phyloP scores from a whole-genome alignment of 2,888 invertebrate genomes.

The Carcina quercana region DNA sequence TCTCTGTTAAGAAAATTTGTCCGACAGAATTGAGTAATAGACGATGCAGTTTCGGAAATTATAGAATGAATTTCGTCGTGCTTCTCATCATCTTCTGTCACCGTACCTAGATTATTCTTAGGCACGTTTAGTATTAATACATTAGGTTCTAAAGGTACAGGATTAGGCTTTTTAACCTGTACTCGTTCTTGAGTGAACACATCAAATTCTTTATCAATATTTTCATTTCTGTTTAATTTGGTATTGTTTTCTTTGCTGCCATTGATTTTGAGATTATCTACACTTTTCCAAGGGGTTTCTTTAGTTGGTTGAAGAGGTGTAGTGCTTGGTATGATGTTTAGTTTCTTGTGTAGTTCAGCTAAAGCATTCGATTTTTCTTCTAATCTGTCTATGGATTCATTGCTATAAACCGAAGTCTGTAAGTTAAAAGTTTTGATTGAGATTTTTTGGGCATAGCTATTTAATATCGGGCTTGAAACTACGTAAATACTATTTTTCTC shows the following conservation, averaged over 20 bases:
- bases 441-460: no score
- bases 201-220: conserved; percentile 65
- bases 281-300: conserved; percentile 37
- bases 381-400: conserved; percentile 44
- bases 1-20: conserved; percentile 17
- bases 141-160: conserved; percentile 42
- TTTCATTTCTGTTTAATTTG: conserved; percentile 17
- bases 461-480: no score
- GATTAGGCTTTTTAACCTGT: conserved; percentile 30
- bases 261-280: conserved; percentile 30
- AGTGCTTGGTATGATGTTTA: conserved; percentile 35
- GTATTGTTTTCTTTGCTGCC: not conserved
- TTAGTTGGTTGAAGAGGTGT: conserved; percentile 57
- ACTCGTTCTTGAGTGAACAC: conserved; percentile 61
- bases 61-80: conserved; percentile 35
- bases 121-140: conserved; percentile 39
- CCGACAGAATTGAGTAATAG: conserved; percentile 36
- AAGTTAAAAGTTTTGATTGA: no score
- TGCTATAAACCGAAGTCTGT: conserved; percentile 56
- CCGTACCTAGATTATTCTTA: conserved; percentile 52
- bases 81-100: conserved; percentile 57
- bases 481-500: no score
- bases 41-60: conserved; percentile 42
- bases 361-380: conserved; percentile 31
- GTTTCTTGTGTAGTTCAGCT: conserved; percentile 22